phyloP scores from a whole-genome alignment of 2,888 invertebrate genomes.

The Aquatica leii region DNA sequence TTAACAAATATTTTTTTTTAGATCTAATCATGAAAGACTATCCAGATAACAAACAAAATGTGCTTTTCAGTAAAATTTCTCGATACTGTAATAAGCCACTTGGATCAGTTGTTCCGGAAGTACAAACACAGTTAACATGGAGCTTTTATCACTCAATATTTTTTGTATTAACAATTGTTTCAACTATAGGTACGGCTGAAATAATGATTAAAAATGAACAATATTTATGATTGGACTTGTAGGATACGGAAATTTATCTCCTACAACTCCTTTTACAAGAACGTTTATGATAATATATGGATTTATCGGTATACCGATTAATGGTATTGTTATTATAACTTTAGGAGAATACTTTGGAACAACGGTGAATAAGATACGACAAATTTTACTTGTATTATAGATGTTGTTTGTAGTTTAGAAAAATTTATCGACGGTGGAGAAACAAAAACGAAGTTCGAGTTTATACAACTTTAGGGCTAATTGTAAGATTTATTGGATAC shows the following conservation, averaged over 20 bases:
- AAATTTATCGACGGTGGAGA: constrained; percentile 83
- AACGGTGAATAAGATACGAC: constrained; percentile 65
- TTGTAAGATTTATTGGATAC: constrained; percentile 82
- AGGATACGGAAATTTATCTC: constrained; percentile 92
- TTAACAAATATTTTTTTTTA: background rate
- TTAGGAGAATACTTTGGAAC: constrained; percentile 86
- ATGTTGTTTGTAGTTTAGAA: constrained; percentile 68
- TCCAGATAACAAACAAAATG: constrained; percentile 5
- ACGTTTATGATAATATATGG: constrained; percentile 89
- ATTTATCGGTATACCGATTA: constrained; percentile 85
- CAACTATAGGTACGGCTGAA: constrained; percentile 78
- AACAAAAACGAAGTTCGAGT: constrained; percentile 71
- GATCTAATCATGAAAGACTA: constrained; percentile 15
- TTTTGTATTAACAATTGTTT: constrained; percentile 91
- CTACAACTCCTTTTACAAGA: constrained; percentile 80
- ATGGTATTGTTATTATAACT: constrained; percentile 81
- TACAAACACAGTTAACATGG: constrained; percentile 74
- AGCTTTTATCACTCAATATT: constrained; percentile 92
- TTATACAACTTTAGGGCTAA: constrained; percentile 74
- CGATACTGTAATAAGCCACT: constrained; percentile 79
- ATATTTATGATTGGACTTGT: constrained; percentile 42
- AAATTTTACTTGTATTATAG: background rate
- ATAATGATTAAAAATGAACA: background rate
- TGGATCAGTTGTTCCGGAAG: constrained; percentile 62
- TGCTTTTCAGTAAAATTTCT: constrained; percentile 17